Base-by-base conservation (phyloP, 1,140 invertebrate genomes). In the Sycophila sp. region DNA sequence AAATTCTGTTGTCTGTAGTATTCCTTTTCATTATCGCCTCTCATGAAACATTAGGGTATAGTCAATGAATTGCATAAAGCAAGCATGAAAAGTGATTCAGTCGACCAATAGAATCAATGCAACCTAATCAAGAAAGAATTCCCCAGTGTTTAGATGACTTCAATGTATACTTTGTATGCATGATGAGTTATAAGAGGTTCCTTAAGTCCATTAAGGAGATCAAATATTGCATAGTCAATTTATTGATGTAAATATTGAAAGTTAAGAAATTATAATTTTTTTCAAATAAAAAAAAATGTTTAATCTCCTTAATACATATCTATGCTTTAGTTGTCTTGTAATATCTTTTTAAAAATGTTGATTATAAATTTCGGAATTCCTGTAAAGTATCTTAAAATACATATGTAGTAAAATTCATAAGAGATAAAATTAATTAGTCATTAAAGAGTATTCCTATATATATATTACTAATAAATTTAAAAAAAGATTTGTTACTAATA, bases 1-100 rank as follows among this genome's bases (percentile, higher is more conserved):
- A 28, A 65, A 58, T 71, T 58, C 64, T 45, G 24, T 69, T 69
- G 64, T 72, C 38, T 58, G 58, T 69, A 49, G 28, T 17, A 65
- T 70, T 65, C 49, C n/a, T 64, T 73, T 58, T 66, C 26, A 45
- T 70, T 38, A 36, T 58, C 15, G 13, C 17, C n/a, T 38, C 28
- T 45, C 6, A 17, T 13, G 4, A 69, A 56, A 56, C 28, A n/a
- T 55, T 34, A 58, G 5, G 6, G 28, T 34, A 34, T 24, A 34
- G 22, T 36, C 26, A 55, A 45, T 47, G 17, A 63, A 62, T 34
- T 64, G 22, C 15, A 49, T 45, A 71, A 53, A 51, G 15, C 13
- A 59, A 59, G 69, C 63, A 71, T 71, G 60, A 56, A 22, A 17
- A 11, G 5, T 42, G 7, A 58, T 58, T 56, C 36, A 59, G 24